Percentiles rank a stretch among this genome's conserved stretches.
These are phyloP conservation scores for Circaetus cinerascens DNA, from an alignment of 2,113 vertebrate species.

Conservation along the genomic window DNA sequence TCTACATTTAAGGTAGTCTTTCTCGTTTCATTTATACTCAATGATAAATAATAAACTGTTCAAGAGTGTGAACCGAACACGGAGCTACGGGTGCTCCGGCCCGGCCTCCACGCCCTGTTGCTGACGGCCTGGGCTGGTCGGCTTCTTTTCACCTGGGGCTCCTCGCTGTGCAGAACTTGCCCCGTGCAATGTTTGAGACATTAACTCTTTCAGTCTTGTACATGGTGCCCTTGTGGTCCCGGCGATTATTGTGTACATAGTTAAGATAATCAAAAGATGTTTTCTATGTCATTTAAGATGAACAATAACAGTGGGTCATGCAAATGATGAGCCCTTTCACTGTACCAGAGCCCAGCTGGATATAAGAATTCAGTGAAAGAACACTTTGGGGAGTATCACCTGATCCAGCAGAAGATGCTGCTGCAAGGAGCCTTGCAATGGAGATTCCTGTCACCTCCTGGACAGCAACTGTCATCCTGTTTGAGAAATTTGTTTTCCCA, in stretches of 20 bases:
- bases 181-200: too few species aligned
- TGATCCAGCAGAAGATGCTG: neutral
- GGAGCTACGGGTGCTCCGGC: too few species aligned
- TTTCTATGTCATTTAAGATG: neutral
- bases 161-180: too few species aligned
- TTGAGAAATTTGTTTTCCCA: neutral
- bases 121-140: too few species aligned
- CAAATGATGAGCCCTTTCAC: neutral
- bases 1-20: neutral
- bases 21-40: neutral
- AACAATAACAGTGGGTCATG: neutral
- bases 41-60: neutral
- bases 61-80: neutral
- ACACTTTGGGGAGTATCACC: neutral
- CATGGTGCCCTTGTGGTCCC: neutral
- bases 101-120: too few species aligned
- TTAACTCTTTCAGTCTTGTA: too few species aligned
- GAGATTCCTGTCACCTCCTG: neutral
- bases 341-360: neutral
- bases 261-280: neutral
- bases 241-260: neutral
- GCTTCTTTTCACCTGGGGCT: too few species aligned
- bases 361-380: neutral
- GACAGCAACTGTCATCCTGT: neutral
- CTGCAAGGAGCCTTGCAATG: neutral